Evolutionary conservation across 2,113 vertebrate species (phyloP).

Genomic region (Eleginops maclovinus): DNA sequence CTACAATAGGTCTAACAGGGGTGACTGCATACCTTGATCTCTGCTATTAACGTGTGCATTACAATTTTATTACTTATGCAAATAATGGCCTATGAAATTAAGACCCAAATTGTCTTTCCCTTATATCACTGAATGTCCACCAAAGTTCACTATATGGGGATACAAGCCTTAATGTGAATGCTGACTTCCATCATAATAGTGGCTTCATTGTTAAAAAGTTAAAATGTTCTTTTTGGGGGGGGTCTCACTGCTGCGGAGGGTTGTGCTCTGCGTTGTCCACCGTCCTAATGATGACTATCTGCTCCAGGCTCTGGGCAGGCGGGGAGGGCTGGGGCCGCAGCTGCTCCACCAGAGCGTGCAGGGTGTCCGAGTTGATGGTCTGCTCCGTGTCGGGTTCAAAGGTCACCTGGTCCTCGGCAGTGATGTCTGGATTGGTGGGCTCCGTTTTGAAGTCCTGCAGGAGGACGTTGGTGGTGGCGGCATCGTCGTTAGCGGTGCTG

Average conservation of each 20-base stretch:
- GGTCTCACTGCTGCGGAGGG: slow-evolving; percentile 59
- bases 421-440: slow-evolving; percentile 43
- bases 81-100: background rate
- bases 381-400: slow-evolving; percentile 67
- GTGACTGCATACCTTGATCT: too few species aligned
- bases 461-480: background rate
- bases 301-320: slow-evolving; percentile 67
- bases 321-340: slow-evolving; percentile 70
- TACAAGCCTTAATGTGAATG: background rate
- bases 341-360: slow-evolving; percentile 81
- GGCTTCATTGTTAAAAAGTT: background rate
- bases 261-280: slow-evolving; percentile 68
- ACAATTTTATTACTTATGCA: background rate
- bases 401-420: slow-evolving; percentile 43
- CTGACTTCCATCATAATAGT: background rate
- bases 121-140: background rate
- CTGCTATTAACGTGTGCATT: background rate
- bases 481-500: background rate
- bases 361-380: slow-evolving; percentile 79
- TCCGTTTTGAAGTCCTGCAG: slow-evolving; percentile 70
- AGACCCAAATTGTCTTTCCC: background rate
- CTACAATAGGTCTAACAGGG: too few species aligned
- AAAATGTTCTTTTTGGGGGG: background rate
- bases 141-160: too few species aligned
- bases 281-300: slow-evolving; percentile 82